Evolutionary conservation across 2,113 vertebrate genomes (phyloP), one percentile per base, ranked within the genome.

Genomic region (Dipodomys ordii): DNA sequence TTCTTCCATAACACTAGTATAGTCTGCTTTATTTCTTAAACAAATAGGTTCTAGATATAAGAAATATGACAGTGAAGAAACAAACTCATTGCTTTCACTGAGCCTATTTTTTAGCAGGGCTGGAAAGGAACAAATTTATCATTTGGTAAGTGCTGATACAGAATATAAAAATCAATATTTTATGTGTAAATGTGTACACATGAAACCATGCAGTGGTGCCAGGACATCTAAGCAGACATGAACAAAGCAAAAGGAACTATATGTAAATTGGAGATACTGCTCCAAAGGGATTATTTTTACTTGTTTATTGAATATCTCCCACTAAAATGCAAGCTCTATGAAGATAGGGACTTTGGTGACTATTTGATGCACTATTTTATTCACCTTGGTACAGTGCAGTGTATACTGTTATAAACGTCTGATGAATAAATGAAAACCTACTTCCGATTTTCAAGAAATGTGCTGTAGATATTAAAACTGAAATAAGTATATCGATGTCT

Each of bases 361-460:
- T 91, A 62, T 67, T 69, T 62, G 23, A 81, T 13, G n/a, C 20
- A 73, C 57, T 93, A 5, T 68, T 92, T 3, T 53, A 76, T 22
- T 81, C 28, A 62, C 64, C 1, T 60, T 60, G 16, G 32, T 73
- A 84, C 22, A 84, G 28, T n/a, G 57, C 46, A 88, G 22, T 74
- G 22, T 22, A 81, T 35, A 19, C 65, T 57, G 27, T 69, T 68
- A 44, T 49, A 91, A 91, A 90, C 73, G 88, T 44, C 67, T 79
- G 44, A 79, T 69, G 65, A 95, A 13, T 71, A n/a, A 94, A 92
- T 81, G 67, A 90, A 93, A 89, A 91, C 1, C 57, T 79, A 81
- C 8, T 73, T 76, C 22, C 46, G 25, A 44, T 93, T 91, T 84
- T 69, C 62, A 76, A 65, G 23, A 92, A 73, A 11, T 83, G 28